Evolutionary conservation across 2,113 vertebrate genomes (phyloP).

Genomic region (Struthio camelus): DNA sequence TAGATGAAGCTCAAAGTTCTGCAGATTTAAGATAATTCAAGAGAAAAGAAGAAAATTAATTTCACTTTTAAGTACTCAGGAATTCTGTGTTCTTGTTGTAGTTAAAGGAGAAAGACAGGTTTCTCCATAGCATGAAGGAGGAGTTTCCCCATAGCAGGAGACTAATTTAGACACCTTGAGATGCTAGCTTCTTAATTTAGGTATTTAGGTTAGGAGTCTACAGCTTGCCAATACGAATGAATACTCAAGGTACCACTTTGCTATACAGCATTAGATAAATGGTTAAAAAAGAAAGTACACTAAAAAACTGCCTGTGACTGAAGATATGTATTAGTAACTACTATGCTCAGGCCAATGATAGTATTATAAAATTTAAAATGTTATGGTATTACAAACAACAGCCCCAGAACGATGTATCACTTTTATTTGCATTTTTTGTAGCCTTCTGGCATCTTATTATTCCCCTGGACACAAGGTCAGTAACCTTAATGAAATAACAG

Average conservation of each 20-base stretch:
- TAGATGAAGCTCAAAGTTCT: background rate
- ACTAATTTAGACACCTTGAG: background rate
- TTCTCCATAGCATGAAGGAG: background rate
- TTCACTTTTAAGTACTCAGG: background rate
- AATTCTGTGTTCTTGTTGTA: background rate
- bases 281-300: background rate
- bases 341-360: background rate
- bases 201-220: background rate
- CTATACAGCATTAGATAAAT: background rate
- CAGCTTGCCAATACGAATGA: background rate
- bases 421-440: constrained; percentile 17
- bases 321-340: background rate
- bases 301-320: background rate
- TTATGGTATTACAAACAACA: background rate
- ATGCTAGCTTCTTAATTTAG: background rate
- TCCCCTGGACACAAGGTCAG: background rate
- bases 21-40: background rate
- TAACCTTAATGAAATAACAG: constrained; percentile 46
- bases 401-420: background rate
- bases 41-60: background rate
- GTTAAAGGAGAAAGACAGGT: background rate
- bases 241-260: background rate
- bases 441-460: background rate
- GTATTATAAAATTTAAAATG: background rate
- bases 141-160: background rate